Base-by-base conservation (phyloP, 2,888 invertebrate genomes). In the Poecilobothrus nobilitatus region DNA sequence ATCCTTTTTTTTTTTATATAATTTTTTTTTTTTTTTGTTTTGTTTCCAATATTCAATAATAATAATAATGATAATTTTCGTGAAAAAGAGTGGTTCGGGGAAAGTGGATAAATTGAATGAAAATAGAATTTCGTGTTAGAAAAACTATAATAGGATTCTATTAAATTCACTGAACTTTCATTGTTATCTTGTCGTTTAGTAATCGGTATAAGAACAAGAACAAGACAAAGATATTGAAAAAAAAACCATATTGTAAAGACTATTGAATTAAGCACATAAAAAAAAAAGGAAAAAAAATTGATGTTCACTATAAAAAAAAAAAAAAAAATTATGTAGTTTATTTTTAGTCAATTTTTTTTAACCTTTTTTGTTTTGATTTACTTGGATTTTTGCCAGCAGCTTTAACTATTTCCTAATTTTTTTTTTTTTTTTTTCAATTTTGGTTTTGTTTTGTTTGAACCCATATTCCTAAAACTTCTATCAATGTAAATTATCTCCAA, bases 121-220 rank as follows among this genome's bases (percentile, higher is more conserved):
- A 27, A 27, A 27, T 27, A 27, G 27, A 53, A 53, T n/a, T n/a
- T n/a, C n/a, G n/a, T n/a, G n/a, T n/a, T n/a, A 53, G 18, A 53
- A 18, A 6, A 53, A 18, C 53, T 53, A 53, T 53, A 53, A 53
- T n/a, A 53, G 12, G 53, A 53, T 18, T 53, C 53, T 53, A 53
- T 53, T 53, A 15, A 53, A 53, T 53, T 53, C 53, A 53, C 53
- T 53, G 53, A 53, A 53, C 53, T 53, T 53, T 53, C 18, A 53
- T 53, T 53, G 53, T 53, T 53, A 53, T 53, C 53, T 53, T 15
- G n/a, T 53, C 53, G n/a, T 53, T 37, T 53, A 53, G 18, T 53
- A 53, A 53, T 53, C 18, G 53, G 18, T 18, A 53, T n/a, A 12
- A 37, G 37, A 37, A 37, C 2, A 37, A 37, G 37, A 37, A 37